phyloP scores from a whole-genome alignment of 2,113 vertebrate species.

The Leptocoma aspasia region DNA sequence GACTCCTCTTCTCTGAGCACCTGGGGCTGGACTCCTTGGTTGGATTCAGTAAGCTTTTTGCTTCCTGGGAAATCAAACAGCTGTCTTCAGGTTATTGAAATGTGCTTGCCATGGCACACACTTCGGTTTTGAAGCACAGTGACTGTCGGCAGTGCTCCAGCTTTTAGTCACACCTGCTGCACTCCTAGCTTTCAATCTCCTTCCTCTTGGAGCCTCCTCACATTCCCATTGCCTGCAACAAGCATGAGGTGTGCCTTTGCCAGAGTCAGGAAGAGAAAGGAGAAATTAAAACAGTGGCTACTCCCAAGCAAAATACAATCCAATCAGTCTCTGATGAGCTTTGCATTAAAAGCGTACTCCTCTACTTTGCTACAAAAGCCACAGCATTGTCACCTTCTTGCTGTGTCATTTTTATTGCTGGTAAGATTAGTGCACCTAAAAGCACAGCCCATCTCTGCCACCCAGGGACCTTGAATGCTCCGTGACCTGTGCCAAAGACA shows the following conservation, averaged over 20 bases:
- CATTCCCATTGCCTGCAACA: fast-evolving
- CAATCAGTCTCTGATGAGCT: neutral
- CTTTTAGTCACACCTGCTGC: neutral
- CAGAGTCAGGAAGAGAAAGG: neutral
- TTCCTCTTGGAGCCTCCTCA: neutral
- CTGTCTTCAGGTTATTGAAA: neutral
- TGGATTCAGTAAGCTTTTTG: neutral
- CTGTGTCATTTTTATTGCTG: neutral
- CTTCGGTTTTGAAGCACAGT: neutral
- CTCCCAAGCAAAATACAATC: neutral
- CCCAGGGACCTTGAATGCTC: neutral
- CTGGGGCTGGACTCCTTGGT: neutral
- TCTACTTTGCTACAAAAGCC: neutral
- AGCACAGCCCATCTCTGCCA: neutral
- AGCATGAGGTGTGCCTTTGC: neutral
- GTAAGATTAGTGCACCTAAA: neutral
- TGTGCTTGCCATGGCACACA: neutral
- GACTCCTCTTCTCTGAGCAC: neutral
- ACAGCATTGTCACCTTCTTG: neutral
- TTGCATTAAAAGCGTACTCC: neutral
- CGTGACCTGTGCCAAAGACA: neutral
- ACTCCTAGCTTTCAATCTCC: neutral
- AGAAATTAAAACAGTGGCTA: neutral
- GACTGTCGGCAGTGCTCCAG: neutral
- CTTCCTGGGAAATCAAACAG: neutral